Percentiles rank a stretch among this genome's conserved stretches.
Conservation (phyloP, 2,888 invertebrate genomes). For the Drosophila longiperda region DNA sequence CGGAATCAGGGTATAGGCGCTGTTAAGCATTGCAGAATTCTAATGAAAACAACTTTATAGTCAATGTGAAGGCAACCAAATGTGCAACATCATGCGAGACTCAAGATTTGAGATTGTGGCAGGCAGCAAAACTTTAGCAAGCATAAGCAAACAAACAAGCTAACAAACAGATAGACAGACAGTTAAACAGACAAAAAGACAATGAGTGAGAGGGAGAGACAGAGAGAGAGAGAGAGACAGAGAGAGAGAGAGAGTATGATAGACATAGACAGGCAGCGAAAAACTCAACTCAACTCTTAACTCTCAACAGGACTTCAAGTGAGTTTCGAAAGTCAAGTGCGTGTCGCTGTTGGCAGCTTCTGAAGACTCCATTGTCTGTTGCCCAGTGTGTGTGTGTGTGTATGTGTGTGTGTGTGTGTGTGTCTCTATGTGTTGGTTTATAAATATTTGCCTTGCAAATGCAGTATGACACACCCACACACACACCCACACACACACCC, state of each 20-base stretch:
- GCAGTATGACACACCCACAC: slow-evolving; percentile 35
- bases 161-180: slow-evolving; percentile 24
- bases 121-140: slow-evolving; percentile 56
- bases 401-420: slow-evolving; percentile 15
- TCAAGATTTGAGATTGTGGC: slow-evolving; percentile 35
- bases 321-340: slow-evolving; percentile 79
- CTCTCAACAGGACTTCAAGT: slow-evolving; percentile 69
- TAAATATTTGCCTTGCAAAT: slow-evolving; percentile 76
- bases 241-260: slow-evolving; percentile 7
- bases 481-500: slow-evolving; percentile 7
- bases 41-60: slow-evolving; percentile 67
- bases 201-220: not conserved
- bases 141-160: slow-evolving; percentile 54
- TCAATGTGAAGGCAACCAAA: slow-evolving; percentile 47
- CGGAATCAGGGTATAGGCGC: slow-evolving; percentile 2
- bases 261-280: slow-evolving; percentile 22
- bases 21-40: slow-evolving; percentile 62
- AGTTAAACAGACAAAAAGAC: slow-evolving; percentile 10
- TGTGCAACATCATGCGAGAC: slow-evolving; percentile 62
- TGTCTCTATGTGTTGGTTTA: slow-evolving; percentile 59
- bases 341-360: slow-evolving; percentile 70
- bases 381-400: slow-evolving; percentile 3
- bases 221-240: slow-evolving; percentile 1
- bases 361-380: slow-evolving; percentile 49
- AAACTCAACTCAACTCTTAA: slow-evolving; percentile 47